These are phyloP conservation scores for Nipponacmea schrenckii DNA, from an alignment of 2,888 invertebrate species.

Conservation along the genomic window DNA sequence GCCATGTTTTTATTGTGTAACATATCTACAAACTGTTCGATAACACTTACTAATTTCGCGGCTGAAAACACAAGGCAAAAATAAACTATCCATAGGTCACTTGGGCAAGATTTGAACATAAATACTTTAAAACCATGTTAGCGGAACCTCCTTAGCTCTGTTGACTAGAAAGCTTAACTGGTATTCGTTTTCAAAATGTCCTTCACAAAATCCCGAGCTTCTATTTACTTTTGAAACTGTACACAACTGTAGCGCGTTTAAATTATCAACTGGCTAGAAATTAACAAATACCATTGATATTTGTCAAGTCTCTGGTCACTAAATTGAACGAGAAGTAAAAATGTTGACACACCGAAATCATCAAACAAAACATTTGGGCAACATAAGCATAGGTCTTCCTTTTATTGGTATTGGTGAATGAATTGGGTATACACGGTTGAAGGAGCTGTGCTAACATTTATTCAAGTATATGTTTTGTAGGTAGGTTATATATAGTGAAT, in stretches of 20 bases:
- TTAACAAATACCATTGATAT: slow-evolving; percentile 7
- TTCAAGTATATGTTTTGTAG: background rate
- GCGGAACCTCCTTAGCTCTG: slow-evolving; percentile 5
- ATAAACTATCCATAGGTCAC: background rate
- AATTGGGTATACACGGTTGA: background rate
- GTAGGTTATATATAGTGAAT: background rate
- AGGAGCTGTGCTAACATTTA: slow-evolving; percentile 1
- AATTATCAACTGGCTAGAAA: background rate
- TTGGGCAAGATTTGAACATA: background rate
- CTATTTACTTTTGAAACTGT: background rate
- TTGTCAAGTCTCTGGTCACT: slow-evolving; percentile 7
- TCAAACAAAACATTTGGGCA: slow-evolving; percentile 21
- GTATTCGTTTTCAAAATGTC: background rate
- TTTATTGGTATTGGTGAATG: background rate
- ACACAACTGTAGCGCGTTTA: background rate
- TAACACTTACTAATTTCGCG: too few species aligned
- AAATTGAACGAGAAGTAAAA: slow-evolving; percentile 13
- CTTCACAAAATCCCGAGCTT: background rate
- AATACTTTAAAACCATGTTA: slow-evolving; percentile 7
- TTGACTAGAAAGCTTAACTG: slow-evolving; percentile 3
- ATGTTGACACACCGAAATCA: slow-evolving; percentile 19
- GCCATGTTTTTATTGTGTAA: too few species aligned
- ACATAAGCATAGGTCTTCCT: slow-evolving; percentile 1
- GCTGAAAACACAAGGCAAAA: background rate
- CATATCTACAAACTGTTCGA: too few species aligned